A percentile compares a stretch with the other conserved stretches of the same genome.
Conservation (phyloP, 2,888 invertebrate species). For the Brenthis daphne region DNA sequence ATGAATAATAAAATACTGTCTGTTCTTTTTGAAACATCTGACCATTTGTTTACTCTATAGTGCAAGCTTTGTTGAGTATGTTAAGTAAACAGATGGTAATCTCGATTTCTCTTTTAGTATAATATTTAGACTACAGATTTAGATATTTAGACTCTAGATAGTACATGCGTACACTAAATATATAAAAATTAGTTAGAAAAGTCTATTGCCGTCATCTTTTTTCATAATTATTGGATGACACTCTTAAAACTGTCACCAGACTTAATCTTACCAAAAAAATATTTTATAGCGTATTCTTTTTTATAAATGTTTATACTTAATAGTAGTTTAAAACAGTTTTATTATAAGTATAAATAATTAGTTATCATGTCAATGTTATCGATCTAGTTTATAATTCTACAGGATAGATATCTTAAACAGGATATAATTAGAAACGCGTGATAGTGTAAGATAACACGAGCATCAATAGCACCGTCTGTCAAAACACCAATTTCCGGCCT, state of each 20-base stretch:
- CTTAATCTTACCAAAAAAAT: too few relatives aligned
- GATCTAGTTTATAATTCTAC: background rate
- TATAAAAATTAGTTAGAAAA: background rate
- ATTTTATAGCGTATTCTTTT: too few relatives aligned
- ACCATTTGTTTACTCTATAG: conserved; percentile 9
- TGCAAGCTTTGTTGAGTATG: conserved; percentile 5
- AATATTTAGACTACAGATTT: too few relatives aligned
- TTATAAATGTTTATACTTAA: too few relatives aligned
- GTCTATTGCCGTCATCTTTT: background rate
- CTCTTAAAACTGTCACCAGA: too few relatives aligned
- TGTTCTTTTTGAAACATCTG: conserved; percentile 7
- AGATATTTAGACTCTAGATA: too few relatives aligned
- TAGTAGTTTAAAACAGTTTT: too few relatives aligned
- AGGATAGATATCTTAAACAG: background rate
- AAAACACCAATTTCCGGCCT: conserved; percentile 26
- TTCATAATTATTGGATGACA: too few relatives aligned
- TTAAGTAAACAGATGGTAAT: conserved; percentile 7
- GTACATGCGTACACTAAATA: too few relatives aligned
- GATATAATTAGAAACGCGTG: background rate
- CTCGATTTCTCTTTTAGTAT: background rate
- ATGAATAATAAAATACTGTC: conserved; percentile 15
- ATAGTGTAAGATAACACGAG: conserved; percentile 1
- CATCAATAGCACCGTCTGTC: conserved; percentile 22
- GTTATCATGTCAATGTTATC: too few relatives aligned
- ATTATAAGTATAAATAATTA: too few relatives aligned